These are phyloP conservation scores for Saccostrea glomerata DNA, from an alignment of 1,140 invertebrate genomes.

Conservation along the genomic window DNA sequence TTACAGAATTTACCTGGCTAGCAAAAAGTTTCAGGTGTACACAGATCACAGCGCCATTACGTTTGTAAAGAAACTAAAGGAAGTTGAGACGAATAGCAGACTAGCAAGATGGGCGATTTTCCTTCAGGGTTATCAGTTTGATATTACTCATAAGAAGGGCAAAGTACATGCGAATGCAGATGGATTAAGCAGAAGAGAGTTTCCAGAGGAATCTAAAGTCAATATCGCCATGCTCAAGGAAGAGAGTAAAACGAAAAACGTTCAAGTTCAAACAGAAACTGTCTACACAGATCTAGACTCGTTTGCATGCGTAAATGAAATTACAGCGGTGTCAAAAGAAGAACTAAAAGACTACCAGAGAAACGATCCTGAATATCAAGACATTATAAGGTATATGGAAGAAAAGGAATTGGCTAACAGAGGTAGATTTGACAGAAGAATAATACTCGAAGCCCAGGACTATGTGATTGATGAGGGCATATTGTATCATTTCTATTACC, in stretches of 20 bases:
- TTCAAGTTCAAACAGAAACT: no score
- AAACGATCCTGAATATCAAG: constrained; percentile 16
- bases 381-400: constrained; percentile 16
- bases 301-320: no score
- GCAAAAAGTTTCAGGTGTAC: no score
- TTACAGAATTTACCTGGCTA: no score
- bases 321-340: not conserved
- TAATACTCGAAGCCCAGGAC: constrained; percentile 31
- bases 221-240: no score
- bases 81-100: constrained; percentile 42
- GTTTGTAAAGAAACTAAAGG: not conserved
- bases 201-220: no score
- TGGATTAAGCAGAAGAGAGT: no score
- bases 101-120: constrained; percentile 50
- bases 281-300: no score
- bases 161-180: not conserved
- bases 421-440: not conserved
- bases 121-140: constrained; percentile 45
- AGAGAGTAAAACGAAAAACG: no score
- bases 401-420: not conserved
- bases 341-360: not conserved
- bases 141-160: constrained; percentile 44
- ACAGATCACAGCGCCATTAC: no score
- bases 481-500: constrained; percentile 42
- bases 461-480: constrained; percentile 47